A percentile compares a stretch with the other conserved stretches of the same genome.
Evolutionary conservation across 2,888 invertebrate species (phyloP).

Genomic region (Drosophila meridiana): DNA sequence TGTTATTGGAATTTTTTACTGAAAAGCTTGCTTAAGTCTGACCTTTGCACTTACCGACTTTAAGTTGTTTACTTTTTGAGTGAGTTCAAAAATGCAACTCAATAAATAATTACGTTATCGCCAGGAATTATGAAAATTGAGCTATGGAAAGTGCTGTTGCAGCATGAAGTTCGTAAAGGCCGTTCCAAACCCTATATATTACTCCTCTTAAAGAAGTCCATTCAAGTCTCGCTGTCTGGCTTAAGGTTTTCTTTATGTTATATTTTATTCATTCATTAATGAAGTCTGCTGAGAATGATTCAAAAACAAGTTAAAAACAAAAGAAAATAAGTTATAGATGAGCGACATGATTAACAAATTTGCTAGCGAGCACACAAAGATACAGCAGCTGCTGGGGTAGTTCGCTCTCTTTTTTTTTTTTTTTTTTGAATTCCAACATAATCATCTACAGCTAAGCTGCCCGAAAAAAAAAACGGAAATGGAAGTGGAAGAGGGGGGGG

Average conservation of each 20-base stretch:
- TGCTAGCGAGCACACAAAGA: constrained; percentile 11
- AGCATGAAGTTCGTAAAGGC: background rate
- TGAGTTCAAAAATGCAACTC: too few species aligned
- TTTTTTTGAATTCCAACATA: constrained; percentile 18
- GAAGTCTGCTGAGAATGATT: constrained; percentile 37
- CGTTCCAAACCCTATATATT: background rate
- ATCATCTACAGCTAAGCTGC: constrained; percentile 54
- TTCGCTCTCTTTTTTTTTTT: background rate
- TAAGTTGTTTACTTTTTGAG: too few species aligned
- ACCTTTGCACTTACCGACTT: too few species aligned
- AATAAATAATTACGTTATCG: too few species aligned
- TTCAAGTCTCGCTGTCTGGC: background rate
- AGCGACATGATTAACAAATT: constrained; percentile 58
- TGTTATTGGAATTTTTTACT: too few species aligned
- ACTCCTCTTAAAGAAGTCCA: background rate
- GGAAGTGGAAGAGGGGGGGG: too few species aligned
- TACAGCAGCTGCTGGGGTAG: constrained; percentile 13
- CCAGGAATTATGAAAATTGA: too few species aligned
- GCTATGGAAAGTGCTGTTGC: background rate
- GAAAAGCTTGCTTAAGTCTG: too few species aligned
- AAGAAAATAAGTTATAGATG: constrained; percentile 18
- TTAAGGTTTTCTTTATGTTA: background rate
- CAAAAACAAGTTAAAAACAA: constrained; percentile 20
- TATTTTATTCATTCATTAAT: constrained; percentile 37
- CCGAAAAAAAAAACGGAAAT: background rate